Conservation (phyloP, 2,888 invertebrate species). For the Oxyscelio sp. region DNA sequence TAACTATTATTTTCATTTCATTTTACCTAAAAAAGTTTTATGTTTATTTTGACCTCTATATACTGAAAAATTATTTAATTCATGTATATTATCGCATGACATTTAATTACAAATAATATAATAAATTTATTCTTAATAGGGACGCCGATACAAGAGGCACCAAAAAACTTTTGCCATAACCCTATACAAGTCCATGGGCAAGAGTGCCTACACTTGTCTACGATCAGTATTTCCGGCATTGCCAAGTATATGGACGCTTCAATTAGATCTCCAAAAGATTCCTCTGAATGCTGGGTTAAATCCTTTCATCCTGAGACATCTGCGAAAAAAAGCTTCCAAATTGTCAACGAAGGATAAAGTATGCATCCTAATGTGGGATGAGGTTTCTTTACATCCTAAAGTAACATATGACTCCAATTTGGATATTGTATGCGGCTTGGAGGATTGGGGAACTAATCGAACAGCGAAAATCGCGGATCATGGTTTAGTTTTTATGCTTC, state of each 20-base stretch:
- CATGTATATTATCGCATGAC: too few relatives aligned
- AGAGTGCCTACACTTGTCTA: background rate
- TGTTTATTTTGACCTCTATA: too few relatives aligned
- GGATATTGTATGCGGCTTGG: slow-evolving; percentile 22
- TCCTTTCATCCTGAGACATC: slow-evolving; percentile 3
- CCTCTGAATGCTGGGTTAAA: slow-evolving; percentile 24
- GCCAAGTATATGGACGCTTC: slow-evolving; percentile 4
- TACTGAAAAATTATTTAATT: too few relatives aligned
- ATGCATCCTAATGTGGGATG: too few relatives aligned
- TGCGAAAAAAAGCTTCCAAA: background rate
- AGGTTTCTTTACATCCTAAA: slow-evolving; percentile 16
- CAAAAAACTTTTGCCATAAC: slow-evolving; percentile 12
- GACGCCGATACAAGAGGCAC: background rate
- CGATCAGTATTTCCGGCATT: slow-evolving; percentile 1
- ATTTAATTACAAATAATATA: too few relatives aligned
- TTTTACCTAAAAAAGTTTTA: too few relatives aligned
- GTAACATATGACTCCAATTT: background rate
- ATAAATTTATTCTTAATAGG: too few relatives aligned
- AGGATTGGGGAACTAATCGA: slow-evolving; percentile 22
- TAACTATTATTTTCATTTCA: too few relatives aligned
- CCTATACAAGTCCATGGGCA: slow-evolving; percentile 5
- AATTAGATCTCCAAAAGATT: background rate
- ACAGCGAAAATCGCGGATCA: slow-evolving; percentile 48
- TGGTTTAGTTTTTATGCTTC: slow-evolving; percentile 29
- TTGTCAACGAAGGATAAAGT: slow-evolving; percentile 1